These are phyloP conservation scores for Cliona cf. orientalis DNA, from an alignment of 37 sponge, comb jelly and placozoan genomes.

Conservation along the genomic window DNA sequence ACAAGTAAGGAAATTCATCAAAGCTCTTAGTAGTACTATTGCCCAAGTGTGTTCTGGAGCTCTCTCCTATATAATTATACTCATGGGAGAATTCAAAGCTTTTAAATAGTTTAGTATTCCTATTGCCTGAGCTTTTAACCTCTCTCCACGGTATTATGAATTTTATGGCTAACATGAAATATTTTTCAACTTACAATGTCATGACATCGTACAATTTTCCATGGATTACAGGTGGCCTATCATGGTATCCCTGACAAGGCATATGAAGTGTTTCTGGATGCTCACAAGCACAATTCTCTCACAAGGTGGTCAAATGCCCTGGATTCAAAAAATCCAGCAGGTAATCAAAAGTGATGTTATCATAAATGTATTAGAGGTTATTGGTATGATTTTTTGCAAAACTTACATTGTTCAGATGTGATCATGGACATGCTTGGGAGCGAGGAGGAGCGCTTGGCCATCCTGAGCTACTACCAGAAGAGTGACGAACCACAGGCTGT, in stretches of 20 bases:
- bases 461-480: constrained; percentile 51
- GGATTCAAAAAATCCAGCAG: constrained; percentile 58
- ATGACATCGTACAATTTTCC: background rate
- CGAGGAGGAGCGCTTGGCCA: constrained; percentile 27
- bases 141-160: too few species aligned
- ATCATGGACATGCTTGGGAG: constrained; percentile 89
- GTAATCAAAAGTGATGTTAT: background rate
- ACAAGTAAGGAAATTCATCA: constrained; percentile 41
- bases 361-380: background rate
- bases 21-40: background rate
- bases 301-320: background rate
- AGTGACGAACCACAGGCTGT: constrained; percentile 44
- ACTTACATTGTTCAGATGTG: too few species aligned
- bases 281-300: constrained; percentile 4
- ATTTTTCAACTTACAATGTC: too few species aligned
- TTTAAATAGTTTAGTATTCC: too few species aligned
- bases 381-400: too few species aligned
- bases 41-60: background rate
- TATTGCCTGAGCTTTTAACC: too few species aligned
- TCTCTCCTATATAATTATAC: background rate
- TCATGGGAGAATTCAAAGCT: background rate
- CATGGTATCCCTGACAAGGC: constrained; percentile 68
- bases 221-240: constrained; percentile 61
- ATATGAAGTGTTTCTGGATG: constrained; percentile 69
- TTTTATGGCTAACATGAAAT: too few species aligned